These are phyloP conservation scores for Octodon degus DNA, from an alignment of 2,113 vertebrate species.

Conservation along the genomic window DNA sequence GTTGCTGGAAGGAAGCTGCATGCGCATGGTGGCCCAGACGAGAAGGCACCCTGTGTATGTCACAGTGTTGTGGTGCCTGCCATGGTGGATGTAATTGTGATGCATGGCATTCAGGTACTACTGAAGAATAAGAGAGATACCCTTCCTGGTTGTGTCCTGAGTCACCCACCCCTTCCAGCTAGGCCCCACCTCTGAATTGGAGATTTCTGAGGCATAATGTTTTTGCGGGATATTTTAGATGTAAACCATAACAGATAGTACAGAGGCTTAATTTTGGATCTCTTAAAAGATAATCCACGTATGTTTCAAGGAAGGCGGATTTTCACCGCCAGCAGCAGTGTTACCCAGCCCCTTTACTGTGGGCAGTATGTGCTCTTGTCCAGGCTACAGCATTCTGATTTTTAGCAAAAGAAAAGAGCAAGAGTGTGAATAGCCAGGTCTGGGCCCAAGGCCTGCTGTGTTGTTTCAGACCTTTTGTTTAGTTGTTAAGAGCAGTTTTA, in stretches of 20 bases:
- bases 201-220: not conserved
- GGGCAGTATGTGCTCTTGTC: not conserved
- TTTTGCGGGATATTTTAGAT: not conserved
- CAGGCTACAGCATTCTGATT: not conserved
- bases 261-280: not conserved
- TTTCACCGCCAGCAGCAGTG: not conserved
- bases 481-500: not conserved
- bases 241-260: not conserved
- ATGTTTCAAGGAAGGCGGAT: not conserved
- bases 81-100: not conserved
- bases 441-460: not conserved
- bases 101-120: not conserved
- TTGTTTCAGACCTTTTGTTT: not conserved
- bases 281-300: not conserved
- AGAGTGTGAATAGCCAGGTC: not conserved
- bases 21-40: not conserved
- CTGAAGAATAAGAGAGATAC: not conserved
- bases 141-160: not conserved
- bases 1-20: not conserved
- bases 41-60: not conserved
- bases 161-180: not conserved
- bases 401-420: not conserved
- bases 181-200: not conserved
- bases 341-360: not conserved
- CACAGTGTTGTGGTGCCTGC: not conserved